Conservation (phyloP, 2,888 invertebrate species). For the Chironomus tentans region DNA sequence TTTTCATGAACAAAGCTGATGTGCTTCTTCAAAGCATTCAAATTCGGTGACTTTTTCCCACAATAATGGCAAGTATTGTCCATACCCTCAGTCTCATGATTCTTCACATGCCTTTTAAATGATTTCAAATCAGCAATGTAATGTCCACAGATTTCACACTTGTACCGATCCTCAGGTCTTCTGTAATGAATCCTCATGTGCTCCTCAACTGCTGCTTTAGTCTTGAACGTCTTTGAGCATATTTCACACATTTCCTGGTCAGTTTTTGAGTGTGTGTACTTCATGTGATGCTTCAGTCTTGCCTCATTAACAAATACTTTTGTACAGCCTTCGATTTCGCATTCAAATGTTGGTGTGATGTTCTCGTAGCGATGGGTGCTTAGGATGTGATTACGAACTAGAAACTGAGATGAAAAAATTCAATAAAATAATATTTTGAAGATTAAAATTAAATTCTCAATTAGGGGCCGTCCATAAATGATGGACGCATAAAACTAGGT, state of each 20-base stretch:
- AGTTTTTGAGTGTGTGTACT: constrained; percentile 3
- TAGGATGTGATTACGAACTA: constrained; percentile 39
- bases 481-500: too few relatives aligned
- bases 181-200: constrained; percentile 8
- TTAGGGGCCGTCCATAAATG: too few relatives aligned
- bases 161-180: constrained; percentile 4
- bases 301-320: constrained; percentile 4
- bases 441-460: too few relatives aligned
- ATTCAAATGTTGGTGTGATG: background rate
- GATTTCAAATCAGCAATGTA: constrained; percentile 3
- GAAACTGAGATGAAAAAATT: constrained; percentile 29
- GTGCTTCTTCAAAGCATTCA: constrained; percentile 38
- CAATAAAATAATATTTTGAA: too few relatives aligned
- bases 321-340: background rate
- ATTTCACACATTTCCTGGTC: constrained; percentile 10
- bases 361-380: constrained; percentile 29
- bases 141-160: constrained; percentile 19
- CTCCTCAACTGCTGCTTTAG: constrained; percentile 13
- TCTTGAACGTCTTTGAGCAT: constrained; percentile 16
- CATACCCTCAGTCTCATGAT: constrained; percentile 32
- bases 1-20: constrained; percentile 38
- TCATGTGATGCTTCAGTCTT: constrained; percentile 3
- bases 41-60: constrained; percentile 38
- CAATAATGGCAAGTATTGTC: constrained; percentile 38
- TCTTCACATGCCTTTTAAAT: constrained; percentile 5